These are phyloP conservation scores for Sturnus vulgaris DNA, from an alignment of 2,113 vertebrate species.

Conservation along the genomic window DNA sequence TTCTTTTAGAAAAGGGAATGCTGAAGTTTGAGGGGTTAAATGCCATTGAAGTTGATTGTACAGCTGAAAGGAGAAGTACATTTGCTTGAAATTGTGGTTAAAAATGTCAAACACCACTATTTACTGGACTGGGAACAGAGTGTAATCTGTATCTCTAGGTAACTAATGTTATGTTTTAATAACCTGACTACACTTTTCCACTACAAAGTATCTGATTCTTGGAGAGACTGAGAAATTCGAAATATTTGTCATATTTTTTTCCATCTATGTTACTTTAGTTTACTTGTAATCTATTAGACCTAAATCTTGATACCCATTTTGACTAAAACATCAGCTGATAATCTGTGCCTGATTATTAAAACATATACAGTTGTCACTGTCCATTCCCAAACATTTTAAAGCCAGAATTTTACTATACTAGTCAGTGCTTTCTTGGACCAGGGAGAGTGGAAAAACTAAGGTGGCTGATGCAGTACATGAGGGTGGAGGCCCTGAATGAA, in stretches of 20 bases:
- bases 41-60: neutral
- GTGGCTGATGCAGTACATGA: slow-evolving; percentile 3
- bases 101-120: neutral
- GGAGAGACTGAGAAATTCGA: neutral
- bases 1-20: neutral
- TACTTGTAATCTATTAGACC: neutral
- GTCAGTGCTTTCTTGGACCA: neutral
- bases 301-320: neutral
- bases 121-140: neutral
- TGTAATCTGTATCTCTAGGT: neutral
- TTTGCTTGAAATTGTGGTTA: neutral
- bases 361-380: neutral
- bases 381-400: neutral
- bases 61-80: neutral
- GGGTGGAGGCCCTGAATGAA: slow-evolving; percentile 55
- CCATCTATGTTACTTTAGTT: neutral
- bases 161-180: neutral
- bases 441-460: slow-evolving; percentile 45
- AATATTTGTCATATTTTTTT: neutral
- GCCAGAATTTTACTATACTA: neutral
- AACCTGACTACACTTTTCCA: neutral
- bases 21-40: neutral
- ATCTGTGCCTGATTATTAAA: neutral
- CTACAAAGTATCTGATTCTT: neutral
- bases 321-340: neutral